Evolutionary conservation across 1,140 invertebrate genomes (phyloP).

Genomic region (Drosophila mojavensis): DNA sequence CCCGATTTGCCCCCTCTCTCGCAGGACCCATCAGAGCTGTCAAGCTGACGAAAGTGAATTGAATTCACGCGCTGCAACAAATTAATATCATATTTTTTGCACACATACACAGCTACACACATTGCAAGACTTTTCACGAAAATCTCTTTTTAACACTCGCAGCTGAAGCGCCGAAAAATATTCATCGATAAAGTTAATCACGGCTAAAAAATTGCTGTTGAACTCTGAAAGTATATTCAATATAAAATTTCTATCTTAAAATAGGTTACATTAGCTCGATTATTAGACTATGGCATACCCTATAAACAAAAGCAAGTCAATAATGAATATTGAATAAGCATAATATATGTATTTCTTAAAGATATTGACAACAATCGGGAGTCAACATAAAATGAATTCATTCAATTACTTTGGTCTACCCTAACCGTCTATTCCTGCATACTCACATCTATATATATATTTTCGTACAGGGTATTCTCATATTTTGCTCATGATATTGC

Average conservation of each 20-base stretch:
- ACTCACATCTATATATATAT: too few relatives aligned
- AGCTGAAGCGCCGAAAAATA: slow-evolving; percentile 2
- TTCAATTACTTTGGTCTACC: too few relatives aligned
- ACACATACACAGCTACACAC: slow-evolving; percentile 20
- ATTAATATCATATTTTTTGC: slow-evolving; percentile 65
- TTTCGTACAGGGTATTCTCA: background rate
- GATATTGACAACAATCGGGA: too few relatives aligned
- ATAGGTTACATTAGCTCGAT: slow-evolving; percentile 13
- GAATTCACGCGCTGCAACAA: slow-evolving; percentile 35
- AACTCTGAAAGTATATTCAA: slow-evolving; percentile 36
- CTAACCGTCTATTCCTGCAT: too few relatives aligned
- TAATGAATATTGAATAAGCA: too few relatives aligned
- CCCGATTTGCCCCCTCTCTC: background rate
- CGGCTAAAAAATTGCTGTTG: slow-evolving; percentile 28
- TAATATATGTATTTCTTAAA: too few relatives aligned
- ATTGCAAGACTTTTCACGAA: background rate
- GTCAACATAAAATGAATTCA: too few relatives aligned
- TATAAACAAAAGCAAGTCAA: too few relatives aligned
- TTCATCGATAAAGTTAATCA: slow-evolving; percentile 71
- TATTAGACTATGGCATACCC: too few relatives aligned
- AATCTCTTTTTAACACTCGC: slow-evolving; percentile 9
- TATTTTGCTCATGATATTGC: background rate
- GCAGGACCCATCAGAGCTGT: slow-evolving; percentile 40
- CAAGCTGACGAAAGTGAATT: slow-evolving; percentile 47
- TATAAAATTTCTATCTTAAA: slow-evolving; percentile 54